phyloP scores from a whole-genome alignment of 2,797 vertebrate species.

The Lepilemur septentrionalis region DNA sequence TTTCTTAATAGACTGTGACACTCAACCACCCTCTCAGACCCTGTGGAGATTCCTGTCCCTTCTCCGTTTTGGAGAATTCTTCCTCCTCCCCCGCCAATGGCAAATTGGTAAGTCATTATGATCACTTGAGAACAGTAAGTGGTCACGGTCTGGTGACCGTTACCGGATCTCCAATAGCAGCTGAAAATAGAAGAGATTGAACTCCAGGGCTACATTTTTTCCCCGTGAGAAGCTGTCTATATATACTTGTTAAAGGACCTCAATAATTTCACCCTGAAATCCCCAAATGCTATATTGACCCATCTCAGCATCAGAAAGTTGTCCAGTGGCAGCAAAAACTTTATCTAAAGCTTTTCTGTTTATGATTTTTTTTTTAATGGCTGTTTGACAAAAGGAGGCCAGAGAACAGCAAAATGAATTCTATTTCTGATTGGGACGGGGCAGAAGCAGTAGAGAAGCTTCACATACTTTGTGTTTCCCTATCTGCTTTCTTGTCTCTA shows the following conservation, averaged over 20 bases:
- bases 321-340: slow-evolving; percentile 25
- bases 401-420: neutral
- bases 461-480: neutral
- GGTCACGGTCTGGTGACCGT: neutral
- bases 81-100: neutral
- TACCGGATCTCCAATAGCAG: slow-evolving; percentile 7
- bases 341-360: neutral
- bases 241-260: neutral
- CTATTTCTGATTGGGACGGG: neutral
- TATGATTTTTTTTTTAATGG: neutral
- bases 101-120: slow-evolving; percentile 34
- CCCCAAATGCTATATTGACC: neutral
- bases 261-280: slow-evolving; percentile 2
- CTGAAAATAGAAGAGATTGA: slow-evolving; percentile 44
- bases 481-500: neutral
- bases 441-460: neutral
- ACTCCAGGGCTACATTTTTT: neutral
- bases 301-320: slow-evolving; percentile 12
- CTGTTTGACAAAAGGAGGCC: neutral
- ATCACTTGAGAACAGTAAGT: neutral
- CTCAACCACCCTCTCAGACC: neutral
- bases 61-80: neutral
- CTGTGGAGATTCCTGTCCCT: neutral
- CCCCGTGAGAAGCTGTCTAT: neutral
- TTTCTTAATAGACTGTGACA: neutral